Percentiles rank a stretch among this genome's conserved stretches.
phyloP scores from a whole-genome alignment of 2,797 vertebrate genomes.

The Alcedo atthis region DNA sequence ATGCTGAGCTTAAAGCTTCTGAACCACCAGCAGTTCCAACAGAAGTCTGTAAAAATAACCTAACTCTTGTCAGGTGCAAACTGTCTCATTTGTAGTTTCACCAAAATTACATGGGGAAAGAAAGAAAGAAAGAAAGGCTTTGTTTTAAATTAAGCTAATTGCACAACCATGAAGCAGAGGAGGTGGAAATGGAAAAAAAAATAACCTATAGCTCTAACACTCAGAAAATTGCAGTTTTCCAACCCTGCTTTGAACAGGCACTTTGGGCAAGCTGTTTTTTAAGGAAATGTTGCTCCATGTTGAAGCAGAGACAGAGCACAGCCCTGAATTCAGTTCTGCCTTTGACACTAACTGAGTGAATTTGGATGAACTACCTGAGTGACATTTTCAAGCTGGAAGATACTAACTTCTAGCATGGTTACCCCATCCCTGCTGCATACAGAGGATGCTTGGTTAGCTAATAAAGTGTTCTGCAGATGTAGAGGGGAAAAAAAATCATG shows the following conservation, averaged over 20 bases:
- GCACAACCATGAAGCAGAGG: neutral
- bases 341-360: neutral
- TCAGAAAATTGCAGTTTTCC: neutral
- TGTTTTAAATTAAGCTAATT: constrained; percentile 31
- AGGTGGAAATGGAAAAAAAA: neutral
- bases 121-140: neutral
- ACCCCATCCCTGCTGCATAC: neutral
- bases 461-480: neutral
- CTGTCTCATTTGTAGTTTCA: neutral
- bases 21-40: neutral
- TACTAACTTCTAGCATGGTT: neutral
- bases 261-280: neutral
- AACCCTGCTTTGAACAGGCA: neutral
- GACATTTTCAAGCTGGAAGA: neutral
- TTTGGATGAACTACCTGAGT: neutral
- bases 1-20: neutral
- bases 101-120: neutral
- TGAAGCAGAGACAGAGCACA: neutral
- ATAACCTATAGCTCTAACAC: neutral
- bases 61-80: neutral
- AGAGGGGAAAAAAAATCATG: neutral
- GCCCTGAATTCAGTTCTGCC: neutral
- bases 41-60: neutral
- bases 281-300: accelerated
- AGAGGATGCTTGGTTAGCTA: neutral